Evolutionary conservation across 2,888 invertebrate species (phyloP), one percentile per base, ranked within the genome.

Genomic region (Baronia brevicornis): DNA sequence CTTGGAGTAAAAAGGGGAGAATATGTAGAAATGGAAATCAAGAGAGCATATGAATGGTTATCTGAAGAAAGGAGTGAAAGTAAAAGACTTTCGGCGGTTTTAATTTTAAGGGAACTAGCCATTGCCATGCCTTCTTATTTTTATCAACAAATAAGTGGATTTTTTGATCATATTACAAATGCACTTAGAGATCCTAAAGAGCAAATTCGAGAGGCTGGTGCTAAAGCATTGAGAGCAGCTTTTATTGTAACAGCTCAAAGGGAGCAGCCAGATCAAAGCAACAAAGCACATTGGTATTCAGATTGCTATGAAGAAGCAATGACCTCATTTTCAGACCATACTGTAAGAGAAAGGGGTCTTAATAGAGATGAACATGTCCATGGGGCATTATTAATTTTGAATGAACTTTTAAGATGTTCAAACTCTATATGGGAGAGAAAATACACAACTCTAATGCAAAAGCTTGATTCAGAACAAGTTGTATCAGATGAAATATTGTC

Each of bases 61-160:
- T 89, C 90, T 12, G 94, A 92, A 30, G 97, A 96, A 55, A 86
- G 96, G 50, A 90, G 95, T 69, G 97, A 98, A 85, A 92, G 93
- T 4, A 94, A 95, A 62, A 87, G 96, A 35, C 92, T 95, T 53
- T 96, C 96, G 9, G 96, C 97, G 3, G 96, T 96, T 3, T 84
- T 98, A 22, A 93, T 98, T 28, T 74, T 98, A 10, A 89, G 94
- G 49, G 98, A 99, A 77, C 77, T 99, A 23, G 98, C 98, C 0
- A 90, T 95, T 14, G 93, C 95, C n/a, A 94, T 97, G 85, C 98
- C 98, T 0, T 97, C 98, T 11, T 96, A 96, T 68, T 99, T 99
- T 71, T 98, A 93, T 62, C 96, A 95, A 68, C 94, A 95, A 73
- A 93, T 95, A 2, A 91, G 93, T 28, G 91, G 91, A 11, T 96